Percentiles rank a stretch among this genome's conserved stretches.
phyloP scores from a whole-genome alignment of 2,797 vertebrate species.

The Ispidina lecontei region DNA sequence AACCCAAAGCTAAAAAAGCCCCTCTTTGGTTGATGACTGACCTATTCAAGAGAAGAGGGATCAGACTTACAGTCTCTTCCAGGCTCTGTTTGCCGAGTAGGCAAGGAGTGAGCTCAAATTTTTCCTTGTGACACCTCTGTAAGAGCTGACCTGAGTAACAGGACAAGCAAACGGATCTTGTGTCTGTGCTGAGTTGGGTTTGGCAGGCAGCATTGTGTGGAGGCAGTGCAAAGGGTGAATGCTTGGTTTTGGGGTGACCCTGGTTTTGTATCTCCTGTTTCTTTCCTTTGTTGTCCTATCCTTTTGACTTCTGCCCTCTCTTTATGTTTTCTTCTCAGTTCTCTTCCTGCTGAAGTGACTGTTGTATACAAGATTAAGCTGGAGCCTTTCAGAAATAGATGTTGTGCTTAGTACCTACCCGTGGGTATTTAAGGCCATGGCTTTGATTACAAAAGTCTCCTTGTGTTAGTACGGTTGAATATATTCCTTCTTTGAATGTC shows the following conservation, averaged over 20 bases:
- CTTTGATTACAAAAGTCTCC: constrained; percentile 55
- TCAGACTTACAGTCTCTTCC: background rate
- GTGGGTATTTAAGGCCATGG: constrained; percentile 47
- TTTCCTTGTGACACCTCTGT: background rate
- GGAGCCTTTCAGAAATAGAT: constrained; percentile 50
- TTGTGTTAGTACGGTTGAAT: constrained; percentile 55
- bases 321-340: background rate
- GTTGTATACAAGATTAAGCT: background rate
- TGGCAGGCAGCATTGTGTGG: background rate
- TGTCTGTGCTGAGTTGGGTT: background rate
- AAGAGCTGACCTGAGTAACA: background rate
- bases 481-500: constrained; percentile 49
- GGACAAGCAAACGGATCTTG: background rate
- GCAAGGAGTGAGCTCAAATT: background rate
- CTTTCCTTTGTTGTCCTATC: constrained; percentile 14
- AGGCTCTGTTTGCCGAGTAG: background rate
- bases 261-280: background rate
- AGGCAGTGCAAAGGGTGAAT: background rate
- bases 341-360: constrained; percentile 2
- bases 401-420: constrained; percentile 46
- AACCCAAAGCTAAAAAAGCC: background rate
- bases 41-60: background rate
- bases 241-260: background rate
- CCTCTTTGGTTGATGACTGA: background rate
- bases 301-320: constrained; percentile 22